Conservation (phyloP, 2,113 vertebrate genomes). For the Astatotilapia flaviijosephi region DNA sequence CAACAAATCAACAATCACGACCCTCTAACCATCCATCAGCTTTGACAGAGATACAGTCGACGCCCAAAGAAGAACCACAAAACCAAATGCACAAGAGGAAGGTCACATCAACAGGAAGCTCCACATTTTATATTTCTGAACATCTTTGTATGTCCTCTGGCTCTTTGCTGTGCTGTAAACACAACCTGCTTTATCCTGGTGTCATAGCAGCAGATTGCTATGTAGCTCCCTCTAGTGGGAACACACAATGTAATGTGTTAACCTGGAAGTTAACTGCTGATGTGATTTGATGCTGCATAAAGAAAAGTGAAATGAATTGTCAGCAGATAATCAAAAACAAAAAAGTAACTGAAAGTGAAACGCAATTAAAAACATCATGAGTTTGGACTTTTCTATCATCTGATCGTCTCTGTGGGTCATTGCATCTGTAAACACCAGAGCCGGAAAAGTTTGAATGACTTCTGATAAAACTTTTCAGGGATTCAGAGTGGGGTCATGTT, state of each 20-base stretch:
- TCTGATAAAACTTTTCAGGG: neutral
- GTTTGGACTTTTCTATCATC: neutral
- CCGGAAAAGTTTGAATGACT: neutral
- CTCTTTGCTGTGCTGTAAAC: neutral
- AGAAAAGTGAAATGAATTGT: neutral
- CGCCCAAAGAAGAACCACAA: neutral
- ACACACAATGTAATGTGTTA: neutral
- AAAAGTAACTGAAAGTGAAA: neutral
- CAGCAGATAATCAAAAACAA: accelerated
- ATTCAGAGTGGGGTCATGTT: neutral
- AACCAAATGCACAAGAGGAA: neutral
- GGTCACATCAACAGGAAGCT: neutral
- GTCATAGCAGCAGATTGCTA: neutral
- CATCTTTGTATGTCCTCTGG: accelerated
- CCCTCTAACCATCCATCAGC: accelerated
- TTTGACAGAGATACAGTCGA: neutral
- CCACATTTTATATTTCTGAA: neutral
- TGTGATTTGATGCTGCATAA: neutral
- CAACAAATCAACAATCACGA: neutral
- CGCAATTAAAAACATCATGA: accelerated
- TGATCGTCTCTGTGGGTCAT: neutral
- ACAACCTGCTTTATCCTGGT: neutral
- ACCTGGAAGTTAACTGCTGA: neutral
- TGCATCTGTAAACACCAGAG: neutral
- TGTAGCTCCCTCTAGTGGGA: accelerated